Percentiles rank a stretch among this genome's conserved stretches.
phyloP scores from a whole-genome alignment of 1,140 invertebrate species.

The Steinernema khuongi region DNA sequence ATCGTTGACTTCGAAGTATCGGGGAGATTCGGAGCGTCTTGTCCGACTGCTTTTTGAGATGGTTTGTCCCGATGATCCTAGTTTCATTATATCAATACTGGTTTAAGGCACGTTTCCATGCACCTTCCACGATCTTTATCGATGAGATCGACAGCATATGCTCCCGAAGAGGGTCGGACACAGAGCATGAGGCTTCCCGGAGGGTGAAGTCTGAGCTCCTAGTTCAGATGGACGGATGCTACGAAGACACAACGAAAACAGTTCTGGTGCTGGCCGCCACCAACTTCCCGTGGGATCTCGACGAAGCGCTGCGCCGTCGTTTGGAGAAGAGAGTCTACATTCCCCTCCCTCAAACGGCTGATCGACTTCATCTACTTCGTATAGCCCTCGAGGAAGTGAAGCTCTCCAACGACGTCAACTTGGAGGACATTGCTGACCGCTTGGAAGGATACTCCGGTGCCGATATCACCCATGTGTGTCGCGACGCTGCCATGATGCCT shows the following conservation, averaged over 20 bases:
- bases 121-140: conserved; percentile 97
- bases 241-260: conserved; percentile 65
- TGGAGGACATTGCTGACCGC: conserved; percentile 36
- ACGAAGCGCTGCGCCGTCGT: conserved; percentile 86
- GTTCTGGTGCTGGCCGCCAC: conserved; percentile 98
- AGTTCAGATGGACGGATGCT: conserved; percentile 88
- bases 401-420: conserved; percentile 44
- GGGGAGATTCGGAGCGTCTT: conserved; percentile 96
- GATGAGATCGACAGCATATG: conserved; percentile 99
- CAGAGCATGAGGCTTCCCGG: conserved; percentile 93
- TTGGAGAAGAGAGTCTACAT: conserved; percentile 99
- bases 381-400: conserved; percentile 36
- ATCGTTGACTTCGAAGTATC: conserved; percentile 91
- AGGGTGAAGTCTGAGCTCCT: conserved; percentile 95
- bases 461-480: conserved; percentile 48
- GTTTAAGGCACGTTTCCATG: conserved; percentile 88
- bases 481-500: conserved; percentile 45
- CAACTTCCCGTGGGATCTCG: conserved; percentile 99
- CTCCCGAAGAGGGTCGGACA: conserved; percentile 86
- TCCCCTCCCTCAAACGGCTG: conserved; percentile 70
- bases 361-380: neutral
- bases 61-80: conserved; percentile 66
- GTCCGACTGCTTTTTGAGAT: conserved; percentile 95
- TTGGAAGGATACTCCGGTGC: conserved; percentile 52
- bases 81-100: conserved; percentile 24